Evolutionary conservation across 2,113 vertebrate species (phyloP).

Genomic region (Himantopus leucocephalus): DNA sequence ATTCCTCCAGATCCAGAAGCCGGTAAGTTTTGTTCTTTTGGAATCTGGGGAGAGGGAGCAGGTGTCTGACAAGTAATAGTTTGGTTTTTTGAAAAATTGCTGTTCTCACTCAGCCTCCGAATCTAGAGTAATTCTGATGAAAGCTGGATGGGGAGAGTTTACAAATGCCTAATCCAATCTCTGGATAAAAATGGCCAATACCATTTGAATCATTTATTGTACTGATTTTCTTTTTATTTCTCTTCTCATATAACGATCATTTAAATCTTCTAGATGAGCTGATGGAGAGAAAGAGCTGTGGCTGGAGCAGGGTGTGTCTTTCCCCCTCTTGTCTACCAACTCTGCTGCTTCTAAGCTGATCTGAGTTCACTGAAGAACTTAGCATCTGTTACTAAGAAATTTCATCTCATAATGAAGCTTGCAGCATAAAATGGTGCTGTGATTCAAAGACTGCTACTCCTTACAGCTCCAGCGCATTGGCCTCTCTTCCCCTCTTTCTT

Average conservation of each 20-base stretch:
- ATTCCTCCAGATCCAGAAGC: conserved; percentile 96
- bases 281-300: not conserved
- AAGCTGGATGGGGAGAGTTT: not conserved
- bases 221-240: not conserved
- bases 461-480: not conserved
- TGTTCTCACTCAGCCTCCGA: not conserved
- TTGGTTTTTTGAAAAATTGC: not conserved
- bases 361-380: not conserved
- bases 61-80: not conserved
- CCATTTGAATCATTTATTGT: not conserved
- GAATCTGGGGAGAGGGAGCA: not conserved
- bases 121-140: not conserved
- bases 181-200: not conserved
- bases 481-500: not conserved
- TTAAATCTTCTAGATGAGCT: not conserved
- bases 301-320: not conserved
- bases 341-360: not conserved
- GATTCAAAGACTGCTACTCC: not conserved
- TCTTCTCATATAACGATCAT: not conserved
- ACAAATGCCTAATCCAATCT: not conserved
- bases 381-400: not conserved
- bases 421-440: not conserved
- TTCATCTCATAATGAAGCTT: not conserved
- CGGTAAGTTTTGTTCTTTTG: conserved; percentile 72
- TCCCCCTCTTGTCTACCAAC: not conserved